Evolutionary conservation across 2,888 invertebrate genomes (phyloP), one percentile per base, ranked within the genome.

Genomic region (Cosmia trapezina): DNA sequence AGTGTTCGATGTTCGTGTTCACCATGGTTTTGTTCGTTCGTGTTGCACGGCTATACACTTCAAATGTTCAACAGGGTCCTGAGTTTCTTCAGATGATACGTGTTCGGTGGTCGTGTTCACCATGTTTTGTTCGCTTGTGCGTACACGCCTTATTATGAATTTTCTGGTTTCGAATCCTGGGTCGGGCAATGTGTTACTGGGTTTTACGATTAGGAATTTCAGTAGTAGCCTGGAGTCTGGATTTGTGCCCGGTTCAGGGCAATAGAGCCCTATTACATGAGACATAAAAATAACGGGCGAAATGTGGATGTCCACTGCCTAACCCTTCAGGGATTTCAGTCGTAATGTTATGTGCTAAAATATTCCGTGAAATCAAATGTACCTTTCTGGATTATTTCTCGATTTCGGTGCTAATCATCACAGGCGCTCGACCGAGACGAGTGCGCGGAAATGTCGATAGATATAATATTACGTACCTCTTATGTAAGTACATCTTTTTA

Each of bases 311-410:
- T 4, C 53, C 12, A 4, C 12, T 59, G n/a, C 8, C 4, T 14
- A 4, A n/a, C 4, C 37, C 37, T n/a, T 37, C 8, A 8, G 4
- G n/a, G 14, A 2, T 37, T n/a, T 12, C 17, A 33, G 17, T 17
- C 8, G n/a, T 59, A 4, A 19, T 57, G 7, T 59, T n/a, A 14
- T 2, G n/a, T 6, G n/a, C 6, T 54, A 22, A 47, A 47, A 60
- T 60, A 60, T 41, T 49, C 3, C 33, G 54, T 61, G 17, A 66
- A 56, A 61, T 56, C 2, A 14, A 73, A 43, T 11, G n/a, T 49
- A 28, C 2, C 3, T 60, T 73, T 47, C 19, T 14, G 22, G 19
- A 57, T 63, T 45, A 57, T 62, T 57, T 43, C 19, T 0, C 19
- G 14, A 73, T 49, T 61, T 65, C 11, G 5, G n/a, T n/a, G 51